Base-by-base conservation (phyloP, 2,888 invertebrate species). In the Andrena praecox region DNA sequence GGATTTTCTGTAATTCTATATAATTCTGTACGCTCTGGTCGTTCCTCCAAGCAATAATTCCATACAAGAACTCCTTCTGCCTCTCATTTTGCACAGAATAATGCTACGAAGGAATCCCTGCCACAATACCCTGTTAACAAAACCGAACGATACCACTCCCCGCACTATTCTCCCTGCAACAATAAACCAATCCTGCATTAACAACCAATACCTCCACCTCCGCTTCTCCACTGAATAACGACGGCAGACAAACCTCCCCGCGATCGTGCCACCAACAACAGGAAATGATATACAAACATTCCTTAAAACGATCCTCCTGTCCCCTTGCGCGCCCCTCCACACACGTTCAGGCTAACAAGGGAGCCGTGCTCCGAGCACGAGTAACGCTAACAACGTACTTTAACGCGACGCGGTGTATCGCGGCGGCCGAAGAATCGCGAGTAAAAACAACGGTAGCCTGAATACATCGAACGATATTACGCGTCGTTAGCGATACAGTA, bases 301-400 rank as follows among this genome's bases (percentile, higher is more conserved):
- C 56, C 24, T 12, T 24, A 56, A 27, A 56, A 56, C 27, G 56
- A 56, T 56, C 24, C 56, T 20, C 24, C 56, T 10, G 10, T 4
- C 56, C 24, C 20, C 56, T 56, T 27, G 4, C 56, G 56, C 24
- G 10, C 24, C 8, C 56, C 24, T 27, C 56, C 56, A 12, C 56
- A 27, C 56, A 24, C 24, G 56, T 27, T 56, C 56, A 1, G 12
- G 24, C 24, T 56, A 27, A 56, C 56, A 56, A 56, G 56, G 24
- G 24, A 24, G 24, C 56, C 24, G 24, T 24, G 56, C 24, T 27
- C 10, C 10, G 24, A 56, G 56, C 20, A 24, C 10, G 24, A 56
- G 56, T 56, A 56, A 56, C 27, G 56, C 56, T 56, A 56, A 56
- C 24, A 56, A 56, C 56, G 56, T 56, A 56, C 56, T 56, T 56